These are phyloP conservation scores for Acleris emargana DNA, from an alignment of 2,888 invertebrate genomes.

Conservation along the genomic window DNA sequence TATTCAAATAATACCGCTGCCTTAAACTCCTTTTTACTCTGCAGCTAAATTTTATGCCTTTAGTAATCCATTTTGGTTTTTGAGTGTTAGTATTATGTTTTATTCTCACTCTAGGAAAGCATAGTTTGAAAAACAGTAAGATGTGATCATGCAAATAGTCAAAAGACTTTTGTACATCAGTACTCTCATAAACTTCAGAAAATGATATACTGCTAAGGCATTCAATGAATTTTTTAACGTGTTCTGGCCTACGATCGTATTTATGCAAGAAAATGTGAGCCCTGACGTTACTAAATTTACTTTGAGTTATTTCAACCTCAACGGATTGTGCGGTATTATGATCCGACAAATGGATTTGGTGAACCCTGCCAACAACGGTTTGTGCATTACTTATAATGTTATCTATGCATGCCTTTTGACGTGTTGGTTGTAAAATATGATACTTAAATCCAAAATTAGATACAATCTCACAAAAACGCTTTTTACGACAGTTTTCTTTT, in stretches of 20 bases:
- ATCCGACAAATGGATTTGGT: not conserved
- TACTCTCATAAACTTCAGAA: no score
- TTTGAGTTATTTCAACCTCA: not conserved
- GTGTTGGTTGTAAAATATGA: constrained; percentile 1
- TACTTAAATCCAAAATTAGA: not conserved
- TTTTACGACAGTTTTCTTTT: not conserved
- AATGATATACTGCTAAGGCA: no score
- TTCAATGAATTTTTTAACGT: no score
- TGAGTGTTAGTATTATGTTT: not conserved
- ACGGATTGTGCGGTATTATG: constrained; percentile 3
- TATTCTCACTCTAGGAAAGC: not conserved
- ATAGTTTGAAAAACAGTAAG: no score
- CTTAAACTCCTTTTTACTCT: no score
- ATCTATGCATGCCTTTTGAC: not conserved
- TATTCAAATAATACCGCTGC: no score
- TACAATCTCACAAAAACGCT: not conserved
- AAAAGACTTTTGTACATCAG: no score
- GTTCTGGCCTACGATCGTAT: no score
- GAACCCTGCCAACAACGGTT: not conserved
- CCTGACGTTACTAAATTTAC: not conserved
- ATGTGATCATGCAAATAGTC: no score
- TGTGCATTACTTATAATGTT: not conserved
- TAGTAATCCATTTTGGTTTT: no score
- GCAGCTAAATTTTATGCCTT: no score
- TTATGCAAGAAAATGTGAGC: no score